Base-by-base conservation (phyloP, 2,888 invertebrate species). In the Apamea anceps region DNA sequence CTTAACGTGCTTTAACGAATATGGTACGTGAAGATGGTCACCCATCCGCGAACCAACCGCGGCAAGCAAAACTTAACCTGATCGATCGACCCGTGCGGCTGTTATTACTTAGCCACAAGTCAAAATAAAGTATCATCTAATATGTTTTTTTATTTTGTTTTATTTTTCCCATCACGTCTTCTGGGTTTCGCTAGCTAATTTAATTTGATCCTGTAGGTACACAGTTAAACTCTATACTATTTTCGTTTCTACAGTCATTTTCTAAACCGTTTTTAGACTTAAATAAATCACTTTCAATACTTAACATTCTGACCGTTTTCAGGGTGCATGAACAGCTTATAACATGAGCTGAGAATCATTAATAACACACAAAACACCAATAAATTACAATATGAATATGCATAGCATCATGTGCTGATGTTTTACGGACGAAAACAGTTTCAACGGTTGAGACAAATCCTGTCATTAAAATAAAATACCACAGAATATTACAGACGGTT, bases 361-460 rank as follows among this genome's bases (percentile, higher is more conserved):
- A 83, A 88, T 86, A 83, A 81, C 21, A 28, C 32, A 73, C 37
- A 66, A 72, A 81, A 70, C 32, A 63, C 42, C 42, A 74, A 84
- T 87, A 84, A 67, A 83, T 88, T 81, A 82, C 25, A 57, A 57
- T 66, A 45, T 28, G 32, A 66, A 71, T n/a, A n/a, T n/a, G 65
- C 42, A 72, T 72, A 65, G 7, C 57, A 57, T 1, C 10, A 57
- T 57, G 25, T 32, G 67, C 32, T 75, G 72, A 72, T 48, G 51
- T 74, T 72, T 42, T 18, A 81, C 74, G 62, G 45, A n/a, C 74
- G 77, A 79, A 75, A 75, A 77, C 57, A 32, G 71, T 82, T 79
- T 67, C 42, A 77, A 84, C 67, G 77, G 80, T 67, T 82, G 60
- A 86, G 72, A 76, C 76, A 81, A 78, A 72, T 78, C 73, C 65